A percentile compares a stretch with the other conserved stretches of the same genome.
phyloP scores from a whole-genome alignment of 2,888 invertebrate genomes.

The Cantharis flavilabris region DNA sequence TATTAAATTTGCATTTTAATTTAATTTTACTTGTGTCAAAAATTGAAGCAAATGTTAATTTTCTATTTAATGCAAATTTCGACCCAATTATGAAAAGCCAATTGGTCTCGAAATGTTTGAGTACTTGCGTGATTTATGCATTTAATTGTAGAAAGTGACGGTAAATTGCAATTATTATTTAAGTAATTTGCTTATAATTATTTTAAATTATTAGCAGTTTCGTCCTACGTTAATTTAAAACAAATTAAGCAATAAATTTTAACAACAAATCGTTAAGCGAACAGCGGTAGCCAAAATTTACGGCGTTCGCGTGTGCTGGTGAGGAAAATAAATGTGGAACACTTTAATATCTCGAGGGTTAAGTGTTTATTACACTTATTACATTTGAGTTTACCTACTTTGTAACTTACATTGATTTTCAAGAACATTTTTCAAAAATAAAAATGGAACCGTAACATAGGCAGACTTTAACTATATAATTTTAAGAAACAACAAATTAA shows the following conservation, averaged over 20 bases:
- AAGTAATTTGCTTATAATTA: not conserved
- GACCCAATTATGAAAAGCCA: not conserved
- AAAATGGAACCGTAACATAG: not conserved
- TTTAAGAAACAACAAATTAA: not conserved
- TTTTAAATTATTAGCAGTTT: not conserved
- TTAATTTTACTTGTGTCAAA: not conserved
- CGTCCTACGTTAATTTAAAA: not conserved
- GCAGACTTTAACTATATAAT: not conserved
- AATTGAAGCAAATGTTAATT: not conserved
- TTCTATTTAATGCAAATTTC: not conserved
- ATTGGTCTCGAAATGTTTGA: not conserved
- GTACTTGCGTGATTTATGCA: not conserved
- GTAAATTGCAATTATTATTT: not conserved
- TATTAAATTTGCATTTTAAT: not conserved
- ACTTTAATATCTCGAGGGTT: not conserved
- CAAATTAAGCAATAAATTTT: not conserved
- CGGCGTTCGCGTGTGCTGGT: not conserved
- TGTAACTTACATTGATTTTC: not conserved
- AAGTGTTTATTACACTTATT: not conserved
- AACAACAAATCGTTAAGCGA: not conserved
- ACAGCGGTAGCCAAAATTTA: not conserved
- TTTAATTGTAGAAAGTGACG: not conserved
- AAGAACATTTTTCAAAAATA: not conserved
- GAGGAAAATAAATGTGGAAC: not conserved
- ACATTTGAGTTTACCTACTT: not conserved